These are phyloP conservation scores for Furcifer pardalis DNA, from an alignment of 2,797 vertebrate species.

Conservation along the genomic window DNA sequence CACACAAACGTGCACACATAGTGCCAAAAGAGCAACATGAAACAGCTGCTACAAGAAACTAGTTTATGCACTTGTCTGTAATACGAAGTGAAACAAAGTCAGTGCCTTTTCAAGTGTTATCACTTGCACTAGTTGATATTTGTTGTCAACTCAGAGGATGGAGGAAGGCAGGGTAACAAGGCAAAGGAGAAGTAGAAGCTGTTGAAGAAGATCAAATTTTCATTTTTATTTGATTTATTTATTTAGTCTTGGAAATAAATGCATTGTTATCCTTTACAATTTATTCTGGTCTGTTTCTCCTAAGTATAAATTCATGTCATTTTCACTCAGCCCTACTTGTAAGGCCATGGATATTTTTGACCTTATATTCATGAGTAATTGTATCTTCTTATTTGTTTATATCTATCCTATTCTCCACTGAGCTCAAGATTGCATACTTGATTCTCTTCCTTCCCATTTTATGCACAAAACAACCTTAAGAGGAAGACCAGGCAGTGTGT, in stretches of 20 bases:
- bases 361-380: no score
- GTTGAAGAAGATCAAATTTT: neutral
- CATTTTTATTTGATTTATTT: neutral
- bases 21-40: neutral
- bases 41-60: neutral
- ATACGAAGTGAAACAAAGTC: neutral
- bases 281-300: no score
- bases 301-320: neutral
- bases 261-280: no score
- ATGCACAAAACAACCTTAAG: no score
- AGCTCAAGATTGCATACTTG: no score
- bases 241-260: neutral
- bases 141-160: neutral
- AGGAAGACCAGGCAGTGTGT: no score
- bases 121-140: slow-evolving; percentile 1
- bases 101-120: neutral
- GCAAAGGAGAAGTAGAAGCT: neutral
- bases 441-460: no score
- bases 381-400: neutral
- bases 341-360: no score
- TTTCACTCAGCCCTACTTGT: no score
- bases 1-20: neutral
- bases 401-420: no score
- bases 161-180: neutral
- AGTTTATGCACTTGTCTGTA: neutral